These are phyloP conservation scores for Lycophotia porphyrea DNA, from an alignment of 2,888 invertebrate species.

Conservation along the genomic window DNA sequence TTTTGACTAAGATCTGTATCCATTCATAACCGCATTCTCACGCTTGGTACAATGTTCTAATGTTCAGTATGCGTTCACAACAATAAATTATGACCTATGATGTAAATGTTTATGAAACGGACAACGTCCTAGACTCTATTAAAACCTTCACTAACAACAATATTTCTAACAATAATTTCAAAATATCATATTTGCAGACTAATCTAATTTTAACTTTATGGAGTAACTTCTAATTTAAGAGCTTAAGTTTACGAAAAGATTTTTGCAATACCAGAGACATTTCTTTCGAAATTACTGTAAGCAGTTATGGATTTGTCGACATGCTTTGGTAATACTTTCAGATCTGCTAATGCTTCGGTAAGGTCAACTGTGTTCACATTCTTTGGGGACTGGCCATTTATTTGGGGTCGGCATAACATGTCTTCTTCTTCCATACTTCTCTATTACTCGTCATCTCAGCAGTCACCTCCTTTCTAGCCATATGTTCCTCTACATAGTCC, in stretches of 20 bases:
- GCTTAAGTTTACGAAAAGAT: conserved; percentile 19
- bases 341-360: conserved; percentile 11
- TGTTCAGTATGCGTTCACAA: conserved; percentile 24
- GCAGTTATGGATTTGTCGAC: conserved; percentile 19
- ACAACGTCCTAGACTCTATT: conserved; percentile 29
- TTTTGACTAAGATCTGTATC: conserved; percentile 48
- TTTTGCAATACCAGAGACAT: conserved; percentile 32
- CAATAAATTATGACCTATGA: conserved; percentile 20
- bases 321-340: conserved; percentile 23
- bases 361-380: conserved; percentile 7
- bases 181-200: conserved; percentile 43
- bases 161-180: conserved; percentile 27
- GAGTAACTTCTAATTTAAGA: conserved; percentile 27
- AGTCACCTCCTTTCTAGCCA: no score
- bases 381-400: background rate
- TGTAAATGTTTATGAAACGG: conserved; percentile 13
- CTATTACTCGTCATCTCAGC: no score
- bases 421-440: no score
- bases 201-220: conserved; percentile 26
- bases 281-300: conserved; percentile 37
- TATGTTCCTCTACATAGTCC: no score
- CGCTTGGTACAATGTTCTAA: conserved; percentile 39
- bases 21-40: conserved; percentile 52
- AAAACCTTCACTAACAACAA: conserved; percentile 3
- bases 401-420: no score